A percentile compares a stretch with the other conserved stretches of the same genome.
Evolutionary conservation across 37 sponge, comb jelly and placozoan species (phyloP).

Genomic region (Corticium candelabrum): DNA sequence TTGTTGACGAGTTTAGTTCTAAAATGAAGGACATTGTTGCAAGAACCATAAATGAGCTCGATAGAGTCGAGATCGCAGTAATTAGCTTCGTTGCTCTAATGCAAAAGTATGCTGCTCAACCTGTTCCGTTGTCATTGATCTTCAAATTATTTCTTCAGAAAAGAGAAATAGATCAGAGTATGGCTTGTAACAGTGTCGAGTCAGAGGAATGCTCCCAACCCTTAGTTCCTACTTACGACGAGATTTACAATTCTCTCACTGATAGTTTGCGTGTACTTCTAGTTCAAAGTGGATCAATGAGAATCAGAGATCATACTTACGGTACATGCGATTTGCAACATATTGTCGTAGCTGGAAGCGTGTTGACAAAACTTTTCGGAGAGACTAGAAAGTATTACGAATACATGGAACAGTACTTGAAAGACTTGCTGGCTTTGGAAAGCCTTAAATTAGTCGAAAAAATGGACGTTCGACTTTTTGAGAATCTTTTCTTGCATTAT

Average conservation of each 20-base stretch:
- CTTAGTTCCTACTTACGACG: conserved; percentile 1
- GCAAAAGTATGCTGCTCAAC: not conserved
- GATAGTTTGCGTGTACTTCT: not conserved
- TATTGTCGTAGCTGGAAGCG: not conserved
- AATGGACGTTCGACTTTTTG: not conserved
- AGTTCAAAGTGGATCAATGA: not conserved
- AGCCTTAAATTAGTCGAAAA: not conserved
- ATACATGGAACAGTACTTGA: not conserved
- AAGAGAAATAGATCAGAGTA: not conserved
- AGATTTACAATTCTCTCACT: not conserved
- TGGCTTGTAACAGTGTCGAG: not conserved
- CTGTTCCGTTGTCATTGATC: not conserved
- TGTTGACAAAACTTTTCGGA: not conserved
- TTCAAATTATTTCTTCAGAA: not conserved
- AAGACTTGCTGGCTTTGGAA: not conserved
- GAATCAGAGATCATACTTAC: not conserved
- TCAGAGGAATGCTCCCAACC: no score
- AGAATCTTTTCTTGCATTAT: not conserved
- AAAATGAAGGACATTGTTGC: not conserved
- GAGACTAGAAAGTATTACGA: not conserved
- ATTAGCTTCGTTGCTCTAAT: not conserved
- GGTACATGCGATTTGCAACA: conserved; percentile 2
- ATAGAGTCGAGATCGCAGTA: not conserved
- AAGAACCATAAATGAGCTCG: not conserved
- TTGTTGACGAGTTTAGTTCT: not conserved